These are phyloP conservation scores for Drosophila pallidifrons DNA, from an alignment of 1,140 invertebrate genomes.

Conservation along the genomic window DNA sequence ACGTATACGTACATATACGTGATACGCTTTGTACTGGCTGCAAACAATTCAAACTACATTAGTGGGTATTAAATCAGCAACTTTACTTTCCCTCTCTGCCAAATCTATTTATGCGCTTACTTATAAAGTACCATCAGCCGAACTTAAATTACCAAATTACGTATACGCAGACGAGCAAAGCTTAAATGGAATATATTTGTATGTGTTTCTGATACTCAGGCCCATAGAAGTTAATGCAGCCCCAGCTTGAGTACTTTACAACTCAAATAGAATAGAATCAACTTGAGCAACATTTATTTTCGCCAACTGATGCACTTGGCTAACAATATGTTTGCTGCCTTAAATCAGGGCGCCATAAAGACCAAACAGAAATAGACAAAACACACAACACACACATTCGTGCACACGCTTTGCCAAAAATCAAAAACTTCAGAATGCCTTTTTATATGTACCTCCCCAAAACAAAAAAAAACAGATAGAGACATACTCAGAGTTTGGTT, in stretches of 20 bases:
- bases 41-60: background rate
- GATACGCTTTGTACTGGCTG: background rate
- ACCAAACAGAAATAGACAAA: conserved; percentile 39
- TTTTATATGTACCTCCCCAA: conserved; percentile 11
- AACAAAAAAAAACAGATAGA: conserved; percentile 5
- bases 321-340: conserved; percentile 36
- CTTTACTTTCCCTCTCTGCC: background rate
- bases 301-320: conserved; percentile 34
- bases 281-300: conserved; percentile 38
- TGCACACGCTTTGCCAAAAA: conserved; percentile 33
- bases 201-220: background rate
- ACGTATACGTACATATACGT: conserved; percentile 1
- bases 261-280: conserved; percentile 38
- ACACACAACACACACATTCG: background rate
- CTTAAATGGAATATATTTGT: conserved; percentile 1
- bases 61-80: background rate
- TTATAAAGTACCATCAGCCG: conserved; percentile 14
- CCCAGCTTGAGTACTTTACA: conserved; percentile 26
- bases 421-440: conserved; percentile 39
- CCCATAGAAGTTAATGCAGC: conserved; percentile 17
- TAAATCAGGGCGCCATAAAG: conserved; percentile 44
- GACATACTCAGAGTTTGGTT: conserved; percentile 25
- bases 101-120: background rate
- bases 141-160: conserved; percentile 31
- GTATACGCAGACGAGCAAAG: conserved; percentile 2